Conservation (phyloP, 1,140 invertebrate species). For the Ips nitidus region DNA sequence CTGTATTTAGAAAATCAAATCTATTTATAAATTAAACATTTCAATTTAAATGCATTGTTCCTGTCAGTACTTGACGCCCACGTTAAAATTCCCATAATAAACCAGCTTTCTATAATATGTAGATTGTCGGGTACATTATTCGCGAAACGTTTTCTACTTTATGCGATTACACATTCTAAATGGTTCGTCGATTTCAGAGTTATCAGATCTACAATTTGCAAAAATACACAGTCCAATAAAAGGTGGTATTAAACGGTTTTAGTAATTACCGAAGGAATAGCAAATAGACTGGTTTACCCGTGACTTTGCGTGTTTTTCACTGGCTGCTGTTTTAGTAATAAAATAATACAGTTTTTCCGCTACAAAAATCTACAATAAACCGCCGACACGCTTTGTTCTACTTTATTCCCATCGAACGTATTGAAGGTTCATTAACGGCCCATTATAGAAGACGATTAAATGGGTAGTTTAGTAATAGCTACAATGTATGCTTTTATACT, state of each 20-base stretch:
- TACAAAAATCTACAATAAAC: not conserved
- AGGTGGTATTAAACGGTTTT: slow-evolving; percentile 6
- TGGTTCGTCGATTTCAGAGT: slow-evolving; percentile 8
- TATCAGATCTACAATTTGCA: slow-evolving; percentile 11
- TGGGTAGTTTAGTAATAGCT: not conserved
- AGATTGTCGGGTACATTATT: too few species aligned
- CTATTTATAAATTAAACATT: too few species aligned
- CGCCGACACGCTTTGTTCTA: not conserved
- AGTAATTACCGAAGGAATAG: slow-evolving; percentile 1
- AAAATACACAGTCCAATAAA: slow-evolving; percentile 7
- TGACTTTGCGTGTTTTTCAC: slow-evolving; percentile 11
- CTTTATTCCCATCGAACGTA: not conserved
- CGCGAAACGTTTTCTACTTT: too few species aligned
- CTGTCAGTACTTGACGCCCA: too few species aligned
- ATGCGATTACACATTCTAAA: not conserved
- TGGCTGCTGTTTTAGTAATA: not conserved
- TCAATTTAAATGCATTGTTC: too few species aligned
- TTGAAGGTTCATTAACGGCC: not conserved
- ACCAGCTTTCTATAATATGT: too few species aligned
- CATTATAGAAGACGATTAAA: not conserved
- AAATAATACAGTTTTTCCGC: slow-evolving; percentile 6
- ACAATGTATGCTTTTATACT: not conserved
- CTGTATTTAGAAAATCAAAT: too few species aligned
- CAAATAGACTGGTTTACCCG: not conserved
- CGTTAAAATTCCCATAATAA: too few species aligned